phyloP scores from a whole-genome alignment of 2,113 vertebrate genomes.

The Atrichornis clamosus region DNA sequence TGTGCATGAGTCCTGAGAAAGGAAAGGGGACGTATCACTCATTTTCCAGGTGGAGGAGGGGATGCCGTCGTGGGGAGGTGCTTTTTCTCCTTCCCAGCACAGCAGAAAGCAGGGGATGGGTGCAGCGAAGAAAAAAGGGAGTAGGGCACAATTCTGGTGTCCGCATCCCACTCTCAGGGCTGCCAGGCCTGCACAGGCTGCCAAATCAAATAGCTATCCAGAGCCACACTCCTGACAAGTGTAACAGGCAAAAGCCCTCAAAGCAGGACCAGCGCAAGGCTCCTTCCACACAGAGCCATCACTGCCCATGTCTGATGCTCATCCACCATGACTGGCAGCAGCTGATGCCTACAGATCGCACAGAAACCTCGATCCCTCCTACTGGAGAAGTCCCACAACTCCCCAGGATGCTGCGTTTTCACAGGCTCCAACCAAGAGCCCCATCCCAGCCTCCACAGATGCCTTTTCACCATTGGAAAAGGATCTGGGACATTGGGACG shows the following conservation, averaged over 20 bases:
- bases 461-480: not conserved
- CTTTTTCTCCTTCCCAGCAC: not conserved
- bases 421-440: not conserved
- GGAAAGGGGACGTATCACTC: not conserved
- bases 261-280: not conserved
- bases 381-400: not conserved
- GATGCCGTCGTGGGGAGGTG: not conserved
- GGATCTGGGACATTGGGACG: not conserved
- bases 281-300: not conserved
- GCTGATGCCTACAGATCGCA: not conserved
- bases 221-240: not conserved
- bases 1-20: fast-evolving
- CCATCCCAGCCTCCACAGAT: not conserved
- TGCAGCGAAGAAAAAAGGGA: not conserved
- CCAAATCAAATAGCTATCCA: slow-evolving; percentile 31
- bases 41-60: not conserved
- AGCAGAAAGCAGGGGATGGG: not conserved
- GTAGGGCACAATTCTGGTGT: not conserved
- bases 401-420: not conserved
- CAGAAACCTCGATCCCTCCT: not conserved
- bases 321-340: slow-evolving; percentile 24
- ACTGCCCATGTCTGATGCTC: not conserved
- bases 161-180: not conserved
- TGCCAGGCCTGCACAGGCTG: not conserved
- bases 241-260: not conserved